Evolutionary conservation across 2,797 vertebrate species (phyloP).

Genomic region (Odontamblyopus lacepedii): DNA sequence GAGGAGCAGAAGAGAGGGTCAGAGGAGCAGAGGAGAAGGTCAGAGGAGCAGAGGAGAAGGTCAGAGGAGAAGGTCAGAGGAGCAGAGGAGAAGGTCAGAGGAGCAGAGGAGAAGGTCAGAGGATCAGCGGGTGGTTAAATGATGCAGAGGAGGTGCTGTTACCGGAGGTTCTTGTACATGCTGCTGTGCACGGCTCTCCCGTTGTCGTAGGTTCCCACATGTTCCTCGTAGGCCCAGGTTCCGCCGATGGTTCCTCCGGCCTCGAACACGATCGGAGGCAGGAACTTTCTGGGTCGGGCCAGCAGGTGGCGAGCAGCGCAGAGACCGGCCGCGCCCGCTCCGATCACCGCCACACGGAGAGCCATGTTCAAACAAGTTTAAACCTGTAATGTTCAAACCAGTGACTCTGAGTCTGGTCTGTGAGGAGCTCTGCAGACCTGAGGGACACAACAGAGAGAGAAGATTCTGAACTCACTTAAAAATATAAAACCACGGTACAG

Average conservation of each 20-base stretch:
- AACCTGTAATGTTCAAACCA: neutral
- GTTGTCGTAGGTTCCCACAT: conserved; percentile 19
- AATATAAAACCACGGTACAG: too few relatives aligned
- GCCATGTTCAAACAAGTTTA: neutral
- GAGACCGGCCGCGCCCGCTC: conserved; percentile 78
- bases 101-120: too few relatives aligned
- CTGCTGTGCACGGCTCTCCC: neutral
- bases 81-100: too few relatives aligned
- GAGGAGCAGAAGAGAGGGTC: too few relatives aligned
- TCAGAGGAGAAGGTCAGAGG: too few relatives aligned
- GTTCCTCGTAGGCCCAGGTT: conserved; percentile 82
- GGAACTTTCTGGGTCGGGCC: conserved; percentile 57
- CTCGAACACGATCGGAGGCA: conserved; percentile 78
- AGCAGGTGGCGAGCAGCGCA: conserved; percentile 79
- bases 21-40: too few relatives aligned
- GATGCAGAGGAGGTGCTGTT: neutral
- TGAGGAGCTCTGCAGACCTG: neutral
- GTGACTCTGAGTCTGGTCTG: too few relatives aligned
- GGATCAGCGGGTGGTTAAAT: too few relatives aligned
- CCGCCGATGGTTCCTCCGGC: conserved; percentile 68
- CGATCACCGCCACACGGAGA: conserved; percentile 76
- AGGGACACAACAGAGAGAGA: neutral
- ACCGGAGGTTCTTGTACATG: conserved; percentile 1
- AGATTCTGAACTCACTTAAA: too few relatives aligned
- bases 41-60: too few relatives aligned